Evolutionary conservation across 2,113 vertebrate genomes (phyloP).

Genomic region (Dasyprocta punctata): DNA sequence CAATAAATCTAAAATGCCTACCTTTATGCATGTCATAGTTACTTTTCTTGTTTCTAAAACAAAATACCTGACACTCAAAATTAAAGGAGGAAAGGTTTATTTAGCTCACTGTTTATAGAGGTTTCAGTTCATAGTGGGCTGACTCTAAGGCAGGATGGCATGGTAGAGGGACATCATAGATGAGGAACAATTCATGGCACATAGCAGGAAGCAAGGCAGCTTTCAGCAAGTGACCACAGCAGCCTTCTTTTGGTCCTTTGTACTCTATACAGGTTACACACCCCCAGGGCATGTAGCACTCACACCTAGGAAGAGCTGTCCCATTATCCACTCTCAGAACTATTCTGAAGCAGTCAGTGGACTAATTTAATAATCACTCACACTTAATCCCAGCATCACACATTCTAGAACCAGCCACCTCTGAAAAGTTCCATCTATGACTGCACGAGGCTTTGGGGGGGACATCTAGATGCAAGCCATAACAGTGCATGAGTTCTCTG

Average conservation of each 20-base stretch:
- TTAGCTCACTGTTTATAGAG: background rate
- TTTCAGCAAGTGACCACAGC: background rate
- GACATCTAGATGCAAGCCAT: background rate
- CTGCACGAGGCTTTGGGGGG: background rate
- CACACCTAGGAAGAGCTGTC: background rate
- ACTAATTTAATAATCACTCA: background rate
- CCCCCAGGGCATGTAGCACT: background rate
- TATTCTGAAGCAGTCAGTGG: background rate
- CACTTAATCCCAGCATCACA: background rate
- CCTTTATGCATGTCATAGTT: background rate
- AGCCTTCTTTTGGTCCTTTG: background rate
- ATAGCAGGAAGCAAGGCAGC: background rate
- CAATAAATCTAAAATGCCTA: background rate
- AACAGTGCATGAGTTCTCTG: background rate
- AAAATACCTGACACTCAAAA: background rate
- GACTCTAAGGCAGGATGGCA: background rate
- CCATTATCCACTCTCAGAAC: background rate
- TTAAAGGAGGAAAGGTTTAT: background rate
- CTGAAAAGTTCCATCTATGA: background rate
- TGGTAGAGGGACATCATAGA: background rate
- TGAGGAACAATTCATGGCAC: background rate
- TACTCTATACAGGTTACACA: background rate
- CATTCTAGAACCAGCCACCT: background rate
- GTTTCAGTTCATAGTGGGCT: background rate
- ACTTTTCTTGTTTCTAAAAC: background rate